phyloP scores from a whole-genome alignment of 2,888 invertebrate genomes.

The Chrysolina haemoptera region DNA sequence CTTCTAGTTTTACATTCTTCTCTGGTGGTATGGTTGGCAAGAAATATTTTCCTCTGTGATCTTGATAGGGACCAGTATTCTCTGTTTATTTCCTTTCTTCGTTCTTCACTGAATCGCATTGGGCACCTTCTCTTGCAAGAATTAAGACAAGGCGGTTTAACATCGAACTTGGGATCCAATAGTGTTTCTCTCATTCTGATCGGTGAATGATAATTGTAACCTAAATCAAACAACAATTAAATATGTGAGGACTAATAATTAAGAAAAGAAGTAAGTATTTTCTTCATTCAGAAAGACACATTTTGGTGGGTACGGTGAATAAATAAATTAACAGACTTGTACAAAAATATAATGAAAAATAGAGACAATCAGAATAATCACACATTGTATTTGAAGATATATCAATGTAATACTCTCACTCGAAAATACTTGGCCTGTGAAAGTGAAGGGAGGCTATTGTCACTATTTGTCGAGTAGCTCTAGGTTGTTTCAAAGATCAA shows the following conservation, averaged over 20 bases:
- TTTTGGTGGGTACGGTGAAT: too few relatives aligned
- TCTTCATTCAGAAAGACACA: too few relatives aligned
- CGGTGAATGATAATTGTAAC: not conserved
- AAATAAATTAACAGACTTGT: too few relatives aligned
- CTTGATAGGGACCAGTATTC: constrained; percentile 15
- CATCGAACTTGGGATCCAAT: not conserved
- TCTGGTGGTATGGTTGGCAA: constrained; percentile 2
- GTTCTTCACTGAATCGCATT: constrained; percentile 6
- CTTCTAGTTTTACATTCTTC: constrained; percentile 15
- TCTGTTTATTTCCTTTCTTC: constrained; percentile 8
- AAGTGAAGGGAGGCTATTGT: too few relatives aligned
- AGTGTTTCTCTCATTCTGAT: not conserved
- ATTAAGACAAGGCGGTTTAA: constrained; percentile 3
- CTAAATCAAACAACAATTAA: not conserved
- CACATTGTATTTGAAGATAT: too few relatives aligned
- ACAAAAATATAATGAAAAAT: too few relatives aligned
- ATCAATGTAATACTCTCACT: too few relatives aligned
- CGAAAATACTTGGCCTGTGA: too few relatives aligned
- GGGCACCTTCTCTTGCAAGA: constrained; percentile 10
- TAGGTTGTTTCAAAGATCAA: too few relatives aligned
- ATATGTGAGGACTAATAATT: not conserved
- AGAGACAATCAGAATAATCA: too few relatives aligned
- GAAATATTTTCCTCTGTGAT: not conserved
- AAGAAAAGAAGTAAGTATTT: too few relatives aligned
- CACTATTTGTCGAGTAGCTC: too few relatives aligned